These are phyloP conservation scores for Sebastes diaconus DNA, from an alignment of 2,797 vertebrate genomes.

Conservation along the genomic window DNA sequence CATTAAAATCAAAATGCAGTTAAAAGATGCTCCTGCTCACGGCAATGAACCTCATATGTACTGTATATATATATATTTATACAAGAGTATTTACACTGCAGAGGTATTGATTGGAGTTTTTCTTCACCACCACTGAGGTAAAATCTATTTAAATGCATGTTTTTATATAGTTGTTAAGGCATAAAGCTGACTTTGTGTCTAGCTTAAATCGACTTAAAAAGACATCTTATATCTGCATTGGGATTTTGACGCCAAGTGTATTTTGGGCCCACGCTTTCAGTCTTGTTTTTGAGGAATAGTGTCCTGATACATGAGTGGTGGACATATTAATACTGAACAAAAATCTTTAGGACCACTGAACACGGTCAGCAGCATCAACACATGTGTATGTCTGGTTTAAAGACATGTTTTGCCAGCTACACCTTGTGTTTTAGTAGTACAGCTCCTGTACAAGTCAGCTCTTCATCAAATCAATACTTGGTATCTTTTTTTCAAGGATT, in stretches of 20 bases:
- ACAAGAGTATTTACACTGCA: slow-evolving; percentile 43
- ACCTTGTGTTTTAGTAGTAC: slow-evolving; percentile 36
- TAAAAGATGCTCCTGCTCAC: slow-evolving; percentile 43
- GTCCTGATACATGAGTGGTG: slow-evolving; percentile 19
- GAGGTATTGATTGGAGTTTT: slow-evolving; percentile 55
- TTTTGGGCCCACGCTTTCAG: slow-evolving; percentile 10
- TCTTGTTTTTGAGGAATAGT: slow-evolving; percentile 1
- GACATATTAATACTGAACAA: slow-evolving; percentile 67
- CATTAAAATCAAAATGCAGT: slow-evolving; percentile 55
- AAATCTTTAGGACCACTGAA: slow-evolving; percentile 48
- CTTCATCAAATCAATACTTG: slow-evolving; percentile 53
- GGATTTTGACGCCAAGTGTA: slow-evolving; percentile 47
- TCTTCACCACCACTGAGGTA: slow-evolving; percentile 52
- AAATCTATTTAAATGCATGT: slow-evolving; percentile 44
- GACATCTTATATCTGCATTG: slow-evolving; percentile 52
- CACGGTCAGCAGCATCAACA: slow-evolving; percentile 61
- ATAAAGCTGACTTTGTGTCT: slow-evolving; percentile 29
- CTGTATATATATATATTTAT: slow-evolving; percentile 34
- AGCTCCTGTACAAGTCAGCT: slow-evolving; percentile 36
- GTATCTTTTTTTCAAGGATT: slow-evolving; percentile 44
- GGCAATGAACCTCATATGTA: slow-evolving; percentile 11
- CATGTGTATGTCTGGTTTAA: slow-evolving; percentile 30
- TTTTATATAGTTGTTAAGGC: slow-evolving; percentile 51
- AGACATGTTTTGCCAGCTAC: slow-evolving; percentile 32
- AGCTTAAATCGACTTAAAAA: slow-evolving; percentile 34